Evolutionary conservation across 2,113 vertebrate genomes (phyloP).

Genomic region (Oryzias celebensis): DNA sequence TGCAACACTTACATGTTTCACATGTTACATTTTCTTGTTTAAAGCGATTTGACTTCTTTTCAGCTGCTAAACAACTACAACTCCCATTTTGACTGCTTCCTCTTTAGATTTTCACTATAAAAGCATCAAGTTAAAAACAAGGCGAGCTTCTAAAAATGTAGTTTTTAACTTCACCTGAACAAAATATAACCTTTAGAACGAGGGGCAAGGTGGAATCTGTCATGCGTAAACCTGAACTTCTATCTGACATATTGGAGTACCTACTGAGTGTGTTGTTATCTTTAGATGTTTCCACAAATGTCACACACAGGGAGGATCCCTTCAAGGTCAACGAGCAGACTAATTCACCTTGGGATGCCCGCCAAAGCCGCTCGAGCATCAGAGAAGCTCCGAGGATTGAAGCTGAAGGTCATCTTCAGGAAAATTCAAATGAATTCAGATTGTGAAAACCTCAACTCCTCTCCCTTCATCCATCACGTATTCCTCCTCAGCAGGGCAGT

Average conservation of each 20-base stretch:
- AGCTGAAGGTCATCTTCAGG: conserved; percentile 16
- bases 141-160: neutral
- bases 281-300: conserved; percentile 19
- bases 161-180: neutral
- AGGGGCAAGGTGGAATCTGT: conserved; percentile 29
- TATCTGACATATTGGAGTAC: neutral
- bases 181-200: conserved; percentile 38
- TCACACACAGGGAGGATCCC: neutral
- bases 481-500: neutral
- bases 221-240: conserved; percentile 4
- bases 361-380: neutral
- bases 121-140: neutral
- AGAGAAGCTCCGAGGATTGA: conserved; percentile 5
- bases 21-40: too few relatives aligned
- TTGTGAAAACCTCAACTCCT: conserved; percentile 2
- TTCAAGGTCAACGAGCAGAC: neutral
- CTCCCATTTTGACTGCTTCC: neutral
- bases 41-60: too few relatives aligned
- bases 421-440: conserved; percentile 37
- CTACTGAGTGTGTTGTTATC: conserved; percentile 4
- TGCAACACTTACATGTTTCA: too few relatives aligned
- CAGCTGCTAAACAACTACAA: neutral
- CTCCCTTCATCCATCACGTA: conserved; percentile 16
- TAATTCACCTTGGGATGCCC: neutral
- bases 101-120: neutral